These are phyloP conservation scores for Furcula furcula DNA, from an alignment of 2,888 invertebrate genomes.

Conservation along the genomic window DNA sequence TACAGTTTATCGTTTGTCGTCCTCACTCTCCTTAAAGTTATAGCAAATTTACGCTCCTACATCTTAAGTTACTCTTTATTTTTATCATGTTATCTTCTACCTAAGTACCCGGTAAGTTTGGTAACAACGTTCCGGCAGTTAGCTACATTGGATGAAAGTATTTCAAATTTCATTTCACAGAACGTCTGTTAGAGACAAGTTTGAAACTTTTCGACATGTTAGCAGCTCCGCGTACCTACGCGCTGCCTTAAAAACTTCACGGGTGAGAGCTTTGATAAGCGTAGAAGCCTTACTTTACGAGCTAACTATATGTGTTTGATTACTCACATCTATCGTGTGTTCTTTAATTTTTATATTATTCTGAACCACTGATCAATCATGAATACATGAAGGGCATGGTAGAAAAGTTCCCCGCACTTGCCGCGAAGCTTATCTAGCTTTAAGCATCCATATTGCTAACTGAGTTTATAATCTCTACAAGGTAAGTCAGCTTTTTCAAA, in stretches of 20 bases:
- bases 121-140: slow-evolving; percentile 15
- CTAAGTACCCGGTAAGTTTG: slow-evolving; percentile 18
- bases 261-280: slow-evolving; percentile 30
- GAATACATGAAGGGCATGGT: too few relatives aligned
- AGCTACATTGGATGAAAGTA: slow-evolving; percentile 22
- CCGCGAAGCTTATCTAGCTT: too few relatives aligned
- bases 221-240: slow-evolving; percentile 30
- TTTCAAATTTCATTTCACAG: slow-evolving; percentile 39
- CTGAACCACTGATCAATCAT: too few relatives aligned
- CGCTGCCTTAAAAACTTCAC: slow-evolving; percentile 44
- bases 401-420: too few relatives aligned
- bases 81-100: slow-evolving; percentile 13
- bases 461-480: too few relatives aligned
- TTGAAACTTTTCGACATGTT: slow-evolving; percentile 42
- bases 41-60: slow-evolving; percentile 12
- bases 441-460: too few relatives aligned
- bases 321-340: too few relatives aligned
- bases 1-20: slow-evolving; percentile 39
- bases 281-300: slow-evolving; percentile 28
- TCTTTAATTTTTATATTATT: too few relatives aligned
- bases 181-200: slow-evolving; percentile 37
- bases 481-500: too few relatives aligned
- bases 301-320: too few relatives aligned
- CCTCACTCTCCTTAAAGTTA: slow-evolving; percentile 18
- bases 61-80: slow-evolving; percentile 18